phyloP scores from a whole-genome alignment of 2,113 vertebrate genomes.

The Trinectes maculatus region DNA sequence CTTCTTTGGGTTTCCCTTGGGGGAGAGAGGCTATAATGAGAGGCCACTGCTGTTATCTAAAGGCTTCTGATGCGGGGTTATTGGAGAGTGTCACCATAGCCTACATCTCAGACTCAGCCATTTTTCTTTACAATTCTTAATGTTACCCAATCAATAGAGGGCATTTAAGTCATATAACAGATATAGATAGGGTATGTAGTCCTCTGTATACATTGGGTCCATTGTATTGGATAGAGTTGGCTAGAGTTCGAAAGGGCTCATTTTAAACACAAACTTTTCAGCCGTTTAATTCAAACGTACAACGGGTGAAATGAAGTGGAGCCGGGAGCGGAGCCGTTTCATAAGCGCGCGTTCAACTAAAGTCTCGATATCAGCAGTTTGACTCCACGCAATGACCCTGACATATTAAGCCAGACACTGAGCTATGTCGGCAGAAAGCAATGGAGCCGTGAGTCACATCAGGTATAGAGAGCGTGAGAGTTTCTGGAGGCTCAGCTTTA shows the following conservation, averaged over 20 bases:
- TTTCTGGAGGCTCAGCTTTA: background rate
- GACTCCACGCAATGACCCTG: slow-evolving; percentile 2
- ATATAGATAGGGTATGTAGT: background rate
- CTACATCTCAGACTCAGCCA: too few species aligned
- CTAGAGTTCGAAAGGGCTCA: too few species aligned
- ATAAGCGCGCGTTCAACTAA: slow-evolving; percentile 2
- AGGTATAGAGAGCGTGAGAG: background rate
- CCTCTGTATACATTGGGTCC: background rate
- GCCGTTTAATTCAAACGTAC: background rate
- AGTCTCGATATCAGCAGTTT: slow-evolving; percentile 11
- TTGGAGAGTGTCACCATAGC: background rate
- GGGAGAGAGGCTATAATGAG: background rate
- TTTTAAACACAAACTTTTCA: too few species aligned
- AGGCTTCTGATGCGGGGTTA: background rate
- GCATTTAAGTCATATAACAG: background rate
- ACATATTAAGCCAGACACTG: slow-evolving; percentile 15
- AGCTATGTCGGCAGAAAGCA: background rate
- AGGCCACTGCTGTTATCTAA: background rate
- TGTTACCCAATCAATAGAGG: background rate
- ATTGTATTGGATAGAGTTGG: too few species aligned
- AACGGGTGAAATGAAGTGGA: background rate
- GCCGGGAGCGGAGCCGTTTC: background rate
- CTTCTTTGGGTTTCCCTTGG: background rate
- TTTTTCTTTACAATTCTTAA: too few species aligned
- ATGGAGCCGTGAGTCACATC: background rate